Base-by-base conservation (phyloP, 2,113 vertebrate genomes). In the Hiodon alosoides region DNA sequence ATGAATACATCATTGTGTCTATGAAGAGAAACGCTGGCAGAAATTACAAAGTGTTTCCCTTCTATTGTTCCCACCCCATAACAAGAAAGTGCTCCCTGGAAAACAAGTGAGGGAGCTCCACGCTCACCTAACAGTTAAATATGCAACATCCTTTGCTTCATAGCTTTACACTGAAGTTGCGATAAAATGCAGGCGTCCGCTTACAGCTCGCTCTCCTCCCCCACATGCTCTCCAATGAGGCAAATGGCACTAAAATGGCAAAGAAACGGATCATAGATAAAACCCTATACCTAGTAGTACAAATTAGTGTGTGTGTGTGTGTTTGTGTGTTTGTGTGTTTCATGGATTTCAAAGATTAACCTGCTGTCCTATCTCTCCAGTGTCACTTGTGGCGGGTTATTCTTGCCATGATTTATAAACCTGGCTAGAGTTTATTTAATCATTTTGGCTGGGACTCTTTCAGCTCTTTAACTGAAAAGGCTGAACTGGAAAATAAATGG, bases 1-100 rank as follows among this genome's bases (percentile, higher is more conserved):
- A 85, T 87, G 85, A 90, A 90, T 88, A 86, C 84, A 80, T 85
- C 78, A 88, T 86, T 90, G 86, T 90, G 81, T 89, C 81, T 80
- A 75, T 79, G 82, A 61, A 82, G 80, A 74, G 71, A 74, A 81
- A 67, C 1, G 67, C 46, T 70, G 66, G 76, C 67, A 75, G 73
- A 81, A 77, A 79, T 79, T 76, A 80, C 78, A 60, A 81, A 80
- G 71, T 77, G 73, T 78, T 82, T 62, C 77, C 74, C 65, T 79
- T 83, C 78, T 79, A 66, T 80, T 89, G 81, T 72, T 78, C 79
- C 67, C 71, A 65, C 73, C 74, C 75, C 81, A 82, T 86, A 81
- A 83, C 83, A 77, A 50, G 62, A 31, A 80, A 81, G 72, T 82
- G 86, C 81, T 84, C 77, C 83, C 79, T 74, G 73, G 83, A 82